Conservation (phyloP, 2,113 vertebrate species). For the Lepisosteus osseus region DNA sequence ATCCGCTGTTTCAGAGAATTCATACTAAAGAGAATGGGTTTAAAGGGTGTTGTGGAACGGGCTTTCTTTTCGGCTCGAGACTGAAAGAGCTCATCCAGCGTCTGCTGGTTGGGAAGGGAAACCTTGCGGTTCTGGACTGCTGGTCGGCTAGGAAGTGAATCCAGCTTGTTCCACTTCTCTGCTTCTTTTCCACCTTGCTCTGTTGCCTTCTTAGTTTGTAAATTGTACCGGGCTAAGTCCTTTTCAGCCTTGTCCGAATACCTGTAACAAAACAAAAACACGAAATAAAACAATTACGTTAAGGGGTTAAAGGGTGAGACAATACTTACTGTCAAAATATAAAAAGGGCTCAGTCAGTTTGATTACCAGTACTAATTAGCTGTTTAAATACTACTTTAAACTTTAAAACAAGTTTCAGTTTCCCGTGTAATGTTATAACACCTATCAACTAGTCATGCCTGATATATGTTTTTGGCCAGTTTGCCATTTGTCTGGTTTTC, state of each 20-base stretch:
- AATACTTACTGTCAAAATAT: too few species aligned
- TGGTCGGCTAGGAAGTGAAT: conserved; percentile 30
- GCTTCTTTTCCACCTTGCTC: conserved; percentile 47
- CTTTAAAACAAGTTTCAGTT: too few species aligned
- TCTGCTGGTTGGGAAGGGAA: conserved; percentile 72
- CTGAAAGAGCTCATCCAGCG: conserved; percentile 80
- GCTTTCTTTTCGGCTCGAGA: conserved; percentile 65
- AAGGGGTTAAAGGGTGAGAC: too few species aligned
- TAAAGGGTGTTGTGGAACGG: conserved; percentile 48
- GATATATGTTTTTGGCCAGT: too few species aligned
- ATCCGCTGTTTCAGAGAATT: conserved; percentile 64
- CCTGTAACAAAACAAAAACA: conserved; percentile 49
- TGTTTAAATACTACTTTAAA: too few species aligned
- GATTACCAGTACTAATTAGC: too few species aligned
- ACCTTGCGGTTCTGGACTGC: conserved; percentile 73
- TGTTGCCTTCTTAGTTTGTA: conserved; percentile 62
- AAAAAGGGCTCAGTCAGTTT: too few species aligned
- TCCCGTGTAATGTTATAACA: too few species aligned
- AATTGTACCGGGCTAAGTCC: conserved; percentile 72
- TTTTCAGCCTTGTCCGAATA: conserved; percentile 83
- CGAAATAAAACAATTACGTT: too few species aligned
- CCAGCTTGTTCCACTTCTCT: conserved; percentile 42
- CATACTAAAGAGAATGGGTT: conserved; percentile 75
- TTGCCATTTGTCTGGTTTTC: too few species aligned
- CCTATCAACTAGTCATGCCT: too few species aligned